phyloP scores from a whole-genome alignment of 1,140 invertebrate species.

The Streblospio benedicti region DNA sequence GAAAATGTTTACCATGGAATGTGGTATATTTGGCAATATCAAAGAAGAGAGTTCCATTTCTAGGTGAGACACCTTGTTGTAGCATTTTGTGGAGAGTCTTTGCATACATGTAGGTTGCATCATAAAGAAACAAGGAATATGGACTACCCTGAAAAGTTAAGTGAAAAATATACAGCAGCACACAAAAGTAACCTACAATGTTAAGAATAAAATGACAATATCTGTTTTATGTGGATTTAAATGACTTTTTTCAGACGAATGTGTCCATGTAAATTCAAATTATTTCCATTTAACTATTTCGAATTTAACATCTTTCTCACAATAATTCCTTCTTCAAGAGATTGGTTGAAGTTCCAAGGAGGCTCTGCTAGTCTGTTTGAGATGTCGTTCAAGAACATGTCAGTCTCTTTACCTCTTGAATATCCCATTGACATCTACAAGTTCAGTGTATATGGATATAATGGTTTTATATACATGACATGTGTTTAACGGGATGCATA shows the following conservation, averaged over 20 bases:
- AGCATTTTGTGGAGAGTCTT: constrained; percentile 5
- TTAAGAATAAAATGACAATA: background rate
- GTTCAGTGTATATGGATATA: no score
- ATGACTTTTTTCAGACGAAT: background rate
- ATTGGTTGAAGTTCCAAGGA: constrained; percentile 15
- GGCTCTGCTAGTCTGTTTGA: constrained; percentile 10
- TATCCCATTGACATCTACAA: no score
- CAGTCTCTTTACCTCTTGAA: no score
- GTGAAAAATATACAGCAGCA: no score
- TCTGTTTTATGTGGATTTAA: background rate
- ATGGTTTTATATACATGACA: no score
- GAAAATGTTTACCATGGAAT: constrained; percentile 7
- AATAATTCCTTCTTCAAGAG: background rate
- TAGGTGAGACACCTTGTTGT: background rate
- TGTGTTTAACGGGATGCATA: no score
- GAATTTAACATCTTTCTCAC: no score
- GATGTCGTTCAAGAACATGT: background rate
- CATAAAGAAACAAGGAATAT: constrained; percentile 16
- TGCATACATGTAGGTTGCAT: constrained; percentile 14
- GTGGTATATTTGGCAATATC: constrained; percentile 6
- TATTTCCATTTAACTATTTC: no score
- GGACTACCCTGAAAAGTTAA: constrained; percentile 9
- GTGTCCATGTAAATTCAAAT: no score
- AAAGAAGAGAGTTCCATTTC: constrained; percentile 13
- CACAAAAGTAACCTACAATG: background rate